Base-by-base conservation (phyloP, 2,797 vertebrate genomes). In the Coregonus sp. region DNA sequence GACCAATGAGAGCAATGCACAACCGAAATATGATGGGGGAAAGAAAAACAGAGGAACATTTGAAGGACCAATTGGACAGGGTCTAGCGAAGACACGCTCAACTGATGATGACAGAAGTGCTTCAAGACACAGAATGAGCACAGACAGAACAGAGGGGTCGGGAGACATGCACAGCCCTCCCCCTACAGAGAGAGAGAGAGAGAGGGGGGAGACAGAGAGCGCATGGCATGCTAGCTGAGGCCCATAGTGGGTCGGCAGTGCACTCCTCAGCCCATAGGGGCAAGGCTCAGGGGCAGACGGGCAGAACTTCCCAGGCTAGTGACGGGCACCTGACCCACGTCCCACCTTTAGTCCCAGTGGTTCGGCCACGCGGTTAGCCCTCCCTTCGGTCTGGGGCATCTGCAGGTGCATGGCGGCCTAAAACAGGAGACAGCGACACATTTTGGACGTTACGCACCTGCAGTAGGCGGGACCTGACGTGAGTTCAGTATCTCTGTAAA, bases 261-360 rank as follows among this genome's bases (percentile, higher is more conserved):
- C 65, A 65, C 33, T 35, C 29, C 15, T 18, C n/a, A 72, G 35
- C 47, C 81, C 84, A 86, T 81, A 82, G 84, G 85, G 81, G 65
- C 86, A 80, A 90, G 89, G 86, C 87, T 90, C 87, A 12, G 76
- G 86, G 83, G 54, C 87, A 84, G 81, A 86, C 83, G 76, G 37
- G 59, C 65, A 65, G 63, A 50, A 63, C 14, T 6, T n/a, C 66
- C 54, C 70, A 65, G 70, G 56, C 56, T 65, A 29, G 15, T 29
- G 4, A 61, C 56, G 68, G 74, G 61, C n/a, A 18, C 70, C 73
- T 88, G 90, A 87, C 82, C 87, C 61, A 70, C 91, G 91, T 78
- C 95, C 94, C 97, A 99, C 98, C 98, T 99, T 96, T 82, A 95
- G 93, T 90, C 96, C 96, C 81, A 96, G 93, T 91, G 94, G 75